Conservation (phyloP, 1,140 invertebrate species). For the Bombus polaris region DNA sequence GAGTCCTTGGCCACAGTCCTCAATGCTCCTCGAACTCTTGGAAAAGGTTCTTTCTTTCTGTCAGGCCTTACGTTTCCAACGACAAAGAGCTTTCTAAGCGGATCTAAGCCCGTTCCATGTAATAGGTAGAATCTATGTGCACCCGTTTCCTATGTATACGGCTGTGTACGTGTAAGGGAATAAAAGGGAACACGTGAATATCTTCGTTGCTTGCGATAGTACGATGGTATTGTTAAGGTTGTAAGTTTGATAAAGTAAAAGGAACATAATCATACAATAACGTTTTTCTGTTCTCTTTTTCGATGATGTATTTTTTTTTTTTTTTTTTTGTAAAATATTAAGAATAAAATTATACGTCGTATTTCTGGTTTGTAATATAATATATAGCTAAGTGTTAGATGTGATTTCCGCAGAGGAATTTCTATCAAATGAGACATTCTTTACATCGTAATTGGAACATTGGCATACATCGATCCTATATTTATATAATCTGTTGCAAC, state of each 20-base stretch:
- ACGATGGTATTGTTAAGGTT: background rate
- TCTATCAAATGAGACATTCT: no score
- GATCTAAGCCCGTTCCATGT: conserved; percentile 21
- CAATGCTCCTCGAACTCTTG: conserved; percentile 10
- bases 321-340: background rate
- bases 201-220: background rate
- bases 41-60: conserved; percentile 11
- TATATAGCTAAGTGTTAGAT: no score
- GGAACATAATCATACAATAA: background rate
- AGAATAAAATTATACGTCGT: no score
- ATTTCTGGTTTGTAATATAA: no score
- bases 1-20: conserved; percentile 29
- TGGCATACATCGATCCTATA: no score
- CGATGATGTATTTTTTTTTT: background rate
- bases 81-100: conserved; percentile 44
- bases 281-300: background rate
- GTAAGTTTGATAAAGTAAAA: background rate
- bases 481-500: no score
- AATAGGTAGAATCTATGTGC: conserved; percentile 5
- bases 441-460: no score
- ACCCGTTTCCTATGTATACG: no score
- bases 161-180: background rate
- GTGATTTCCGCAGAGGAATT: no score
- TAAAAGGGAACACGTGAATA: background rate
- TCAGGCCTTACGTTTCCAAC: conserved; percentile 17